These are phyloP conservation scores for Poliocrania exsul DNA, from an alignment of 2,797 vertebrate species.

Conservation along the genomic window DNA sequence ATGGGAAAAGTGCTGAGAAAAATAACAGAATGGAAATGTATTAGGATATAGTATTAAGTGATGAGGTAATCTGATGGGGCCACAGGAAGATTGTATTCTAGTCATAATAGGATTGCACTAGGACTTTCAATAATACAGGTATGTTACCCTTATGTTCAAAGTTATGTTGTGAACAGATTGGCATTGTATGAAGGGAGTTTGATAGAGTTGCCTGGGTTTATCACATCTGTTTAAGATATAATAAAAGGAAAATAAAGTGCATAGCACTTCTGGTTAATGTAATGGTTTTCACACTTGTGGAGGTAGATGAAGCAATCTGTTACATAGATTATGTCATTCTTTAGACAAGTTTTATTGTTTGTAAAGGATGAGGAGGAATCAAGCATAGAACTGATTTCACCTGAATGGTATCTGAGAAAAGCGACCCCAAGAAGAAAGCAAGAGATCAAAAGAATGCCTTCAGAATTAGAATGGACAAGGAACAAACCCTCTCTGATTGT, in stretches of 20 bases:
- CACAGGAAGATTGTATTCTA: neutral
- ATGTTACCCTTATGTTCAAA: conserved; percentile 13
- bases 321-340: conserved; percentile 16
- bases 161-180: conserved; percentile 11
- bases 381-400: neutral
- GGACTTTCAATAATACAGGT: neutral
- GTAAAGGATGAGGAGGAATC: neutral
- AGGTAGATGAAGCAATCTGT: neutral
- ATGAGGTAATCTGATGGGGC: neutral
- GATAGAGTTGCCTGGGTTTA: neutral
- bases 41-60: neutral
- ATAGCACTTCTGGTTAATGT: neutral
- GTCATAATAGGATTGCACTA: neutral
- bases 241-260: conserved; percentile 8
- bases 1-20: neutral
- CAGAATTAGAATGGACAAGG: neutral
- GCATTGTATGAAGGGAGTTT: neutral
- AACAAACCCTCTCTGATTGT: neutral
- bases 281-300: neutral
- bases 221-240: conserved; percentile 45
- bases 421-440: neutral
- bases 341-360: conserved; percentile 1
- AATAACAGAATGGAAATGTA: neutral
- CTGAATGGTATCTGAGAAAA: neutral
- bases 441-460: neutral